A percentile compares a stretch with the other conserved stretches of the same genome.
Evolutionary conservation across 92 coral and sea anemone species (phyloP).

Genomic region (Meandrina meandrites): DNA sequence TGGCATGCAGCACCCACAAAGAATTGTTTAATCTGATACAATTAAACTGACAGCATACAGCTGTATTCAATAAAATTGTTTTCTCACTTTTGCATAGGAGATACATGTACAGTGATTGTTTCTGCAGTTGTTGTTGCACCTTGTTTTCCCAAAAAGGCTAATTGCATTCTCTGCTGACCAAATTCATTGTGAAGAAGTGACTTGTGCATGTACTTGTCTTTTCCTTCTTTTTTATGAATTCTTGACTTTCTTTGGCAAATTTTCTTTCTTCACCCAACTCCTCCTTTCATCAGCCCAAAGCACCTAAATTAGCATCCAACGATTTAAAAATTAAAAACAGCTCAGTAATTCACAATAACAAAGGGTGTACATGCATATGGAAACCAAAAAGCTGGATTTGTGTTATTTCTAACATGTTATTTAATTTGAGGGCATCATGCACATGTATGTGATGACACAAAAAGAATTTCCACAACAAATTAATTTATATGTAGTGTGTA

Average conservation of each 20-base stretch:
- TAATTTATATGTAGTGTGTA: too few relatives aligned
- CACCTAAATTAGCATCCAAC: slow-evolving; percentile 6
- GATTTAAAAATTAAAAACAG: too few relatives aligned
- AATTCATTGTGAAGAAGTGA: slow-evolving; percentile 4
- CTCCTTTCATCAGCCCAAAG: slow-evolving; percentile 13
- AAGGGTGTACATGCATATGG: not conserved
- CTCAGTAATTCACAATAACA: not conserved
- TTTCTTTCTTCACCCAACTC: slow-evolving; percentile 24
- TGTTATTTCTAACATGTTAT: too few relatives aligned
- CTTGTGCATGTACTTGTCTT: not conserved
- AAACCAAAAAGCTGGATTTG: not conserved
- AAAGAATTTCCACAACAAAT: too few relatives aligned
- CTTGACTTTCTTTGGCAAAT: slow-evolving; percentile 10
- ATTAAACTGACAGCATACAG: too few relatives aligned
- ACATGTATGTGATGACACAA: too few relatives aligned
- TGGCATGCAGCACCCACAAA: too few relatives aligned
- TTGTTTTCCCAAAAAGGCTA: not conserved
- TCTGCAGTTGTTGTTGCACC: too few relatives aligned
- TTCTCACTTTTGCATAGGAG: not conserved
- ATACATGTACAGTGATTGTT: not conserved
- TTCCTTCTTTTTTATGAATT: not conserved
- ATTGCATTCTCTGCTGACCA: slow-evolving; percentile 14
- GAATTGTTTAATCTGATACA: too few relatives aligned
- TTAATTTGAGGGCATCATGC: too few relatives aligned
- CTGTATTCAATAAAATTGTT: not conserved